These are phyloP conservation scores for Otolemur garnettii DNA, from an alignment of 2,113 vertebrate species.

Conservation along the genomic window DNA sequence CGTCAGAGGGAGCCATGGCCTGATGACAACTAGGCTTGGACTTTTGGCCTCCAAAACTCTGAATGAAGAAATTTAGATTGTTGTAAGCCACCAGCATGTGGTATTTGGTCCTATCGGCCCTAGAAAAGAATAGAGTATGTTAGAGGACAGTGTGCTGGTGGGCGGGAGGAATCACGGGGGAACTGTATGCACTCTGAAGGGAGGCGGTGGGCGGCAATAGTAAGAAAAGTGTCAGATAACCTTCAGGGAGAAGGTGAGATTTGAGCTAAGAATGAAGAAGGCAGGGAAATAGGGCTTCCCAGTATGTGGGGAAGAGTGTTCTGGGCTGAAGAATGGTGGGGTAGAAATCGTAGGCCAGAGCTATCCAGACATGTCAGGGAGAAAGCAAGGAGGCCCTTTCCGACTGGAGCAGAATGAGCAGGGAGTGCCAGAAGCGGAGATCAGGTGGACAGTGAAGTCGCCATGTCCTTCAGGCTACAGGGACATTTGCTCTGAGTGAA, in stretches of 20 bases:
- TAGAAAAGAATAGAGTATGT: background rate
- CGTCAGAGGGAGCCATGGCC: background rate
- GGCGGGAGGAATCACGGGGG: background rate
- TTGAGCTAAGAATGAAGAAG: background rate
- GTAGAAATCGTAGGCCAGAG: background rate
- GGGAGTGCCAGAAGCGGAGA: too few species aligned
- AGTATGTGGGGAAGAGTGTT: background rate
- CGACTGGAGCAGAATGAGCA: background rate
- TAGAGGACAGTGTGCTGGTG: background rate
- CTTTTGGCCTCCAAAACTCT: background rate
- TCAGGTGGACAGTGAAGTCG: background rate
- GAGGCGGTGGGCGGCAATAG: background rate
- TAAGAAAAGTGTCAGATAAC: background rate
- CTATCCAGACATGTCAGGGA: background rate
- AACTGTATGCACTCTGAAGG: background rate
- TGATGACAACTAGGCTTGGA: background rate
- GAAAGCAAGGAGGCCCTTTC: background rate
- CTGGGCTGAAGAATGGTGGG: background rate
- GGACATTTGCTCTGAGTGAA: background rate
- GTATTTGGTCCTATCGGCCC: background rate
- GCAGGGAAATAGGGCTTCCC: background rate
- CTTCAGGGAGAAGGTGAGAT: background rate
- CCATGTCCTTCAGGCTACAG: background rate
- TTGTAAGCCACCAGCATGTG: background rate
- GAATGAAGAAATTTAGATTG: background rate